Evolutionary conservation across 2,113 vertebrate genomes (phyloP).

Genomic region (Saccopteryx bilineata): DNA sequence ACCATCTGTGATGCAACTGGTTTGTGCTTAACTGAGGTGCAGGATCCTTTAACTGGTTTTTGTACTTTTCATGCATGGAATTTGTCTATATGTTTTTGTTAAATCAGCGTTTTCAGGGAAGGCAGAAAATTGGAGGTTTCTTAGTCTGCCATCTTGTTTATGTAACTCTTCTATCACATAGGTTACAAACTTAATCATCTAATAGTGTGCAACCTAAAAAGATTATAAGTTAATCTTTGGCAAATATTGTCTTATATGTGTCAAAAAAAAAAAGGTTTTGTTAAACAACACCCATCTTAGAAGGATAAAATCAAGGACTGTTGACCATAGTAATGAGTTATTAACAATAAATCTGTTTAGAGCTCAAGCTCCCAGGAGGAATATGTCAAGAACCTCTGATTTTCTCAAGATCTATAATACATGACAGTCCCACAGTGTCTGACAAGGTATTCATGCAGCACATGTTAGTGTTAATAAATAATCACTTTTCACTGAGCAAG

Average conservation of each 20-base stretch:
- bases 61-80: not conserved
- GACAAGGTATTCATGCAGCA: not conserved
- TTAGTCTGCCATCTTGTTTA: not conserved
- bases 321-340: not conserved
- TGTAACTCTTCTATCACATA: not conserved
- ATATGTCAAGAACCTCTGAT: not conserved
- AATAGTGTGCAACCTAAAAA: not conserved
- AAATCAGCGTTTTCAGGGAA: not conserved
- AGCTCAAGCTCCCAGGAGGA: not conserved
- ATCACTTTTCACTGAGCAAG: not conserved
- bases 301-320: not conserved
- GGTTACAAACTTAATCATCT: not conserved
- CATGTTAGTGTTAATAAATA: not conserved
- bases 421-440: not conserved
- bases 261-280: not conserved
- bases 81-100: not conserved
- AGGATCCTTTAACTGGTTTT: not conserved
- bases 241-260: not conserved
- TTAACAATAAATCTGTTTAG: constrained; percentile 22
- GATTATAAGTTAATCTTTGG: not conserved
- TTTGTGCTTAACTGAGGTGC: not conserved
- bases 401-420: not conserved
- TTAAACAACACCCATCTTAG: not conserved
- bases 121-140: not conserved
- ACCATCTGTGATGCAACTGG: not conserved